These are phyloP conservation scores for Scleropages formosus DNA, from an alignment of 2,797 vertebrate genomes.

Conservation along the genomic window DNA sequence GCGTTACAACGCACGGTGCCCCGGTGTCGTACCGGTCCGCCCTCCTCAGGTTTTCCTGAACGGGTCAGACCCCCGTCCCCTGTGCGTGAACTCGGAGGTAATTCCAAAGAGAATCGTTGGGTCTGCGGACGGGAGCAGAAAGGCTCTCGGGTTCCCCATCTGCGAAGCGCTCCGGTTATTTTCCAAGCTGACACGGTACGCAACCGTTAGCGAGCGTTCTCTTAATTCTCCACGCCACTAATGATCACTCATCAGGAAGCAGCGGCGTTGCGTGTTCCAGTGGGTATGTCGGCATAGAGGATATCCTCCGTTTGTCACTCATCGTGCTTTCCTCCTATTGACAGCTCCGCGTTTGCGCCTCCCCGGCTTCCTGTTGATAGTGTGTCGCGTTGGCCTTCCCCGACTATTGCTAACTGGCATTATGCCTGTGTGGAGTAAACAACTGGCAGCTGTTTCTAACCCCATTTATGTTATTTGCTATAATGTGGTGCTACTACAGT, in stretches of 20 bases:
- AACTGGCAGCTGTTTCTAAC: not conserved
- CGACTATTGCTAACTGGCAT: not conserved
- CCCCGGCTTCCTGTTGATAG: constrained; percentile 10
- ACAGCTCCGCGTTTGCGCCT: constrained; percentile 1
- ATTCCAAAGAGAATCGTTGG: too few species aligned
- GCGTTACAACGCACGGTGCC: too few species aligned
- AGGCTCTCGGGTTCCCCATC: not conserved
- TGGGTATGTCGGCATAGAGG: not conserved
- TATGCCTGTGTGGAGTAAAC: not conserved
- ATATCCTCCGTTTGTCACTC: constrained; percentile 19
- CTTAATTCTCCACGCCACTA: not conserved
- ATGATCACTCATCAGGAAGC: not conserved
- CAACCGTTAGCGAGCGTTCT: not conserved
- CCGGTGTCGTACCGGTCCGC: too few species aligned
- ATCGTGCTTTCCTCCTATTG: not conserved
- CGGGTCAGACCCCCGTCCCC: too few species aligned
- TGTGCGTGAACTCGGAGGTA: too few species aligned
- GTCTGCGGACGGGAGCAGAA: not conserved
- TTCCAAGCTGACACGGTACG: not conserved
- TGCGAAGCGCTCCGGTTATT: not conserved
- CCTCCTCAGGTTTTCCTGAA: too few species aligned
- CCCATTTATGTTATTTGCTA: too few species aligned
- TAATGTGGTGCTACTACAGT: too few species aligned
- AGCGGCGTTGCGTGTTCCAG: not conserved
- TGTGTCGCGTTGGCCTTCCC: constrained; percentile 4